A percentile compares a stretch with the other conserved stretches of the same genome.
Evolutionary conservation across 2,113 vertebrate species (phyloP).

Genomic region (Ptyas mucosa): DNA sequence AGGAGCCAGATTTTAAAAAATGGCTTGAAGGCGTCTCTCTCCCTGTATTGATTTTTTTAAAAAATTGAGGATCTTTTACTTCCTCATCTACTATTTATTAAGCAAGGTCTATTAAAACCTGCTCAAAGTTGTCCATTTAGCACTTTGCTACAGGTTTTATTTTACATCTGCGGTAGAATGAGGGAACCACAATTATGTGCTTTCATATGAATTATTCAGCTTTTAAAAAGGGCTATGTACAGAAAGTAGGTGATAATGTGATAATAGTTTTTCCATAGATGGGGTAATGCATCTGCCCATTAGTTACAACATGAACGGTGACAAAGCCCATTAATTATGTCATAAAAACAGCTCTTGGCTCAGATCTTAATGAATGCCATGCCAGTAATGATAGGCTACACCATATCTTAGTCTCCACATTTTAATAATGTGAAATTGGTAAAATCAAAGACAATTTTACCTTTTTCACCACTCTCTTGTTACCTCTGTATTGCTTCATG

Average conservation of each 20-base stretch:
- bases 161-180: not conserved
- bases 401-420: not conserved
- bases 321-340: conserved; percentile 25
- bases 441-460: not conserved
- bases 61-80: not conserved
- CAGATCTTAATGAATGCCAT: conserved; percentile 9
- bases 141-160: not conserved
- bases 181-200: conserved; percentile 13
- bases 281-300: not conserved
- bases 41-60: not conserved
- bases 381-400: not conserved
- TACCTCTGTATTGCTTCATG: conserved; percentile 15
- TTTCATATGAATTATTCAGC: not conserved
- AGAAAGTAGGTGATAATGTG: not conserved
- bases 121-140: not conserved
- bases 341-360: conserved; percentile 23
- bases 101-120: not conserved
- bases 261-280: conserved; percentile 27
- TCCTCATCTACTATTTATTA: not conserved
- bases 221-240: not conserved
- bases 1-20: not conserved
- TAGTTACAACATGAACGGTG: conserved; percentile 15
- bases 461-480: not conserved
- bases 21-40: not conserved
- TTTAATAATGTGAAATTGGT: conserved; percentile 5